phyloP scores from a whole-genome alignment of 2,113 vertebrate genomes.

The Sceloporus tristichus region DNA sequence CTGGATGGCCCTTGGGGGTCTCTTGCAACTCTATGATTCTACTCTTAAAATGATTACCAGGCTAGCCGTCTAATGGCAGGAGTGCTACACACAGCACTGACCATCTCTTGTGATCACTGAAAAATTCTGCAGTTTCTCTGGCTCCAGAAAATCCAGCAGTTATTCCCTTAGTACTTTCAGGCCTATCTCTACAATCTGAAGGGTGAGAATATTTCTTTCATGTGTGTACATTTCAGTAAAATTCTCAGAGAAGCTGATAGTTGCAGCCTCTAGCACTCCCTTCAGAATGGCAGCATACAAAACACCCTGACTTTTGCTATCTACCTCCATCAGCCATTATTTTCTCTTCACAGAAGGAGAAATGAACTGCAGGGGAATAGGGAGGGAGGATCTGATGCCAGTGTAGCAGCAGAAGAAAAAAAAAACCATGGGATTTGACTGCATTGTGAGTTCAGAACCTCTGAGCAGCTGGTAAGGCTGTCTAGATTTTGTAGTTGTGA shows the following conservation, averaged over 20 bases:
- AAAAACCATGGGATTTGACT: neutral
- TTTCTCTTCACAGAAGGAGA: neutral
- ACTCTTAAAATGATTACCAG: too few species aligned
- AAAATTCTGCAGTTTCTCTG: neutral
- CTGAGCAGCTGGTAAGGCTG: rapidly evolving
- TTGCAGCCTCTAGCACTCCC: neutral
- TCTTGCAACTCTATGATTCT: too few species aligned
- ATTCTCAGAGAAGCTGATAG: neutral
- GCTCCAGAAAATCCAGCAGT: neutral
- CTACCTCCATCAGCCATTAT: neutral
- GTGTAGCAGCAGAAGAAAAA: neutral
- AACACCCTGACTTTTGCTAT: neutral
- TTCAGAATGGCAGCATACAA: neutral
- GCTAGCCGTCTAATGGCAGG: neutral
- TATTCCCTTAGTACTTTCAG: neutral
- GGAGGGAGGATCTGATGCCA: neutral
- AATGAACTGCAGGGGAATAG: neutral
- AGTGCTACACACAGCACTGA: neutral
- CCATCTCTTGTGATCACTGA: too few species aligned
- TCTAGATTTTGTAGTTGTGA: conserved; percentile 21
- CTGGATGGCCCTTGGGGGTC: too few species aligned
- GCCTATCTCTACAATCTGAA: neutral
- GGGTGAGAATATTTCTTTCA: neutral
- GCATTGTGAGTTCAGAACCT: conserved; percentile 35
- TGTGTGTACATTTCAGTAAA: neutral